Base-by-base conservation (phyloP, 2,888 invertebrate genomes). In the Nineta flava region DNA sequence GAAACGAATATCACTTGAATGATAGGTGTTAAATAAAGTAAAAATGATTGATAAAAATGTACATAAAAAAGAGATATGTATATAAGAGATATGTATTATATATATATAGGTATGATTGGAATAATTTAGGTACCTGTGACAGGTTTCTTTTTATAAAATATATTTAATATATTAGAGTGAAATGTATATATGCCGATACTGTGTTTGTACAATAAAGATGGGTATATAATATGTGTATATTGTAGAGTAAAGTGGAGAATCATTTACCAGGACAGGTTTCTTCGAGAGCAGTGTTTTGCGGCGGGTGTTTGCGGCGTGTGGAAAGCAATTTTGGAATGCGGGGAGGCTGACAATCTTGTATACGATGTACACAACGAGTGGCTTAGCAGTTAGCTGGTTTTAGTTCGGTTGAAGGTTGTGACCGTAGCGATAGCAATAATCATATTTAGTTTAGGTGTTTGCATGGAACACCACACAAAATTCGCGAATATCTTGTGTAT, bases 321-420 rank as follows among this genome's bases (percentile, higher is more conserved):
- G 61, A 60, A 64, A 62, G 63, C 62, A 62, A 59, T 62, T 57
- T 60, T 64, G 67, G 66, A 66, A 65, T 66, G 66, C 64, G 61
- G 64, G 62, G 65, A 64, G 63, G 62, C 38, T 38, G 38, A 38
- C 38, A 38, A 38, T 38, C 38, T 38, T 38, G 38, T 38, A 26
- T 26, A 38, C 38, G 38, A 38, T 38, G 57, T 57, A 55, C 26
- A 26, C 58, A 54, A 55, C 54, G 47, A 44, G 48, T 32, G 52
- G 50, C 50, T 48, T 26, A 26, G 26, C 26, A 26, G 54, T 51
- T 52, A 52, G 54, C 50, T 55, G 56, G 53, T 59, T 59, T 58
- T 56, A 58, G 54, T 58, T 60, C 61, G 61, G 61, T 60, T 59
- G 54, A 60, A 53, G 50, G 43, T 43, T 46, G 44, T 21, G 32